Evolutionary conservation across 2,888 invertebrate genomes (phyloP), one percentile per base, ranked within the genome.

Genomic region (Oasisia sp.): DNA sequence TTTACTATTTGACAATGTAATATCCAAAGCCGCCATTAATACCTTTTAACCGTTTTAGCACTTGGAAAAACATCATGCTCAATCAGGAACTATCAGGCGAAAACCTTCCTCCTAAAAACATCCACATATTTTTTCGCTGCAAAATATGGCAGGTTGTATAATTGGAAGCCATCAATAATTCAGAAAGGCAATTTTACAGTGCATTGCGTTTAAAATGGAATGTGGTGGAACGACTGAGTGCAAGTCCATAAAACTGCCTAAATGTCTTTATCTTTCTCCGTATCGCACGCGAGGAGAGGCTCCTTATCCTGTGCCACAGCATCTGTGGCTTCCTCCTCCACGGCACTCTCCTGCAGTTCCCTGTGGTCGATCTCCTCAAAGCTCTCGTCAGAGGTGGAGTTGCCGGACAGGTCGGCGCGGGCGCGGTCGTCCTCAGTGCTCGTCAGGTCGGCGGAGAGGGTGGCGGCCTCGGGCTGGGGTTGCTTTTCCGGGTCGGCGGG

Each of bases 251-350:
- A 74, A 19, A 74, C 0, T 74, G 19, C 74, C n/a, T 74, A 74
- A 74, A 74, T 74, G 74, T 74, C 27, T 74, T 74, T 74, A 74
- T 74, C 74, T 27, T 74, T 74, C 74, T 74, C 74, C n/a, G 74
- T 27, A 27, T 74, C 74, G n/a, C 74, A 74, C 27, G 19, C 74
- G 19, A 27, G 74, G 7, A n/a, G n/a, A 74, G 74, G 74, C 27
- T 74, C 27, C 27, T 74, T n/a, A 7, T 74, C 74, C 74, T 74
- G 74, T 74, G 7, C 27, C 74, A 5, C 27, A 3, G 74, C 27
- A 19, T 27, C 74, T n/a, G 27, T n/a, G n/a, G 27, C 74, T 7
- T 74, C 19, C 27, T n/a, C 74, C 74, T 27, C 74, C 38, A 1
- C 38, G 38, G 38, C 38, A 7, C n/a, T 27, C 27, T 74, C 74